phyloP scores from a whole-genome alignment of 2,113 vertebrate genomes.

The Dolichallabes microphthalmus region DNA sequence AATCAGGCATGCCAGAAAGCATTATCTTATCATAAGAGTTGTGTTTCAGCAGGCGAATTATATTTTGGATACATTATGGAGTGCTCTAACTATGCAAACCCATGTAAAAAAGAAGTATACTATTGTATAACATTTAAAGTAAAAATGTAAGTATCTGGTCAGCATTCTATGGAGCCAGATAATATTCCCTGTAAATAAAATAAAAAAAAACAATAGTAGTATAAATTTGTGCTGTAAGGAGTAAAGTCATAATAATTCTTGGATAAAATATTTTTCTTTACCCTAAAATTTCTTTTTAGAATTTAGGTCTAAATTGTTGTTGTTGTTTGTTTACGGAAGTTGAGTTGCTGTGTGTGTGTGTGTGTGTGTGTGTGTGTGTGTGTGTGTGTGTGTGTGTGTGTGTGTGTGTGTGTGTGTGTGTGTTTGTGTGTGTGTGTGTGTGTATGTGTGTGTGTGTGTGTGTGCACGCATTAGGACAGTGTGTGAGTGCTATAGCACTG shows the following conservation, averaged over 20 bases:
- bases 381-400: conserved; percentile 4
- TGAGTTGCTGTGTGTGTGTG: too few relatives aligned
- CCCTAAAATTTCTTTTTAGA: background rate
- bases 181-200: too few relatives aligned
- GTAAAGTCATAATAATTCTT: background rate
- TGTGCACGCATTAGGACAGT: conserved; percentile 28
- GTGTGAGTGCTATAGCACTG: background rate
- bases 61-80: too few relatives aligned
- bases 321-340: too few relatives aligned
- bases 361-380: background rate
- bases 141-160: background rate
- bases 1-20: too few relatives aligned
- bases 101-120: too few relatives aligned
- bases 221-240: background rate
- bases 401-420: conserved; percentile 12
- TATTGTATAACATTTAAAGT: too few relatives aligned
- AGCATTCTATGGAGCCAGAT: background rate
- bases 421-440: background rate
- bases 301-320: background rate
- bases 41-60: too few relatives aligned
- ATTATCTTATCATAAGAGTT: too few relatives aligned
- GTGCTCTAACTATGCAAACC: too few relatives aligned
- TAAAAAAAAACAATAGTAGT: too few relatives aligned
- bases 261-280: background rate
- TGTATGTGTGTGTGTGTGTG: background rate